Evolutionary conservation across 2,888 invertebrate genomes (phyloP), one percentile per base, ranked within the genome.

Genomic region (Drosophila nr. perissopoda): DNA sequence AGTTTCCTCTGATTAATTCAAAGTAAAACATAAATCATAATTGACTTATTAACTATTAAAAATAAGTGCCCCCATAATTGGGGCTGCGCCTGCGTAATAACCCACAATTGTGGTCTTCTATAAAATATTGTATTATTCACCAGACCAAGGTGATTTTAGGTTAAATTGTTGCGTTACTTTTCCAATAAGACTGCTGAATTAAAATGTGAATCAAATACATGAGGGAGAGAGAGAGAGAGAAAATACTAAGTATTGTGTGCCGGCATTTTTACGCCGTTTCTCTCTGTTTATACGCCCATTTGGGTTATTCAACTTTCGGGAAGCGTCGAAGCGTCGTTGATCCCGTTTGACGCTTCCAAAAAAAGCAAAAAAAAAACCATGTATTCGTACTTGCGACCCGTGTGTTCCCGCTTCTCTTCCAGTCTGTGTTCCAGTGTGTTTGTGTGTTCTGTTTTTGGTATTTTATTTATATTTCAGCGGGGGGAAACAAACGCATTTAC

Each of bases 241-340:
- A 18, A 31, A 48, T 58, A 69, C 31, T 53, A 27, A 64, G 63
- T 62, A 53, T 61, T 45, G 72, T 79, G 76, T 79, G 68, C 78
- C 79, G 79, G 78, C 72, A 63, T 75, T 79, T 75, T 33, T 33
- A 59, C 64, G 66, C 61, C 66, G 69, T 4, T 45, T 45, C 25
- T 45, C 45, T 45, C 45, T 85, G 83, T 85, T 87, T 87, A 85
- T 85, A 82, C 80, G 87, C 78, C 84, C 89, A 87, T 87, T 83
- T 89, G 82, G 86, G 86, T 87, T 87, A 87, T 87, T 87, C 89
- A 87, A 87, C 86, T 87, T 83, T 83, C 76, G 88, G 80, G 85
- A 85, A 84, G 71, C 82, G 67, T 48, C 80, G 80, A 65, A 53
- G 74, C 68, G 87, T 81, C 85, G 76, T 86, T 86, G 85, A 86